These are phyloP conservation scores for Callaeas wilsoni DNA, from an alignment of 2,113 vertebrate species.

Conservation along the genomic window DNA sequence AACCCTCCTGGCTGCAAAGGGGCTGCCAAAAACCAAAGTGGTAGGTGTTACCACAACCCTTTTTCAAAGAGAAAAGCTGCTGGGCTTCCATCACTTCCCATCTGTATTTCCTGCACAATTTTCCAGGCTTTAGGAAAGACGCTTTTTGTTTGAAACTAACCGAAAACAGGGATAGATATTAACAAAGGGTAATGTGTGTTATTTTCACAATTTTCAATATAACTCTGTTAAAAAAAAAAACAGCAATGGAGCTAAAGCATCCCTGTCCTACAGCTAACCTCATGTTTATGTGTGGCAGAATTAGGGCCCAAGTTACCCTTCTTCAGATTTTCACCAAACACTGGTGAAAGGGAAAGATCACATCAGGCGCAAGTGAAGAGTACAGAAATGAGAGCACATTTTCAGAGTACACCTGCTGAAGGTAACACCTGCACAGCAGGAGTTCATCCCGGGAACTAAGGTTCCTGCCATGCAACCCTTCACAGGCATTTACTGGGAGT, in stretches of 20 bases:
- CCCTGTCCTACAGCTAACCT: background rate
- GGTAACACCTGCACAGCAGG: background rate
- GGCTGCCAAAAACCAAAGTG: background rate
- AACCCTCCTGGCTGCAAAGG: background rate
- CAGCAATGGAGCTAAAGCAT: background rate
- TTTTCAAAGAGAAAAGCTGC: background rate
- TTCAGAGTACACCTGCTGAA: background rate
- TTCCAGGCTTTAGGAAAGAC: background rate
- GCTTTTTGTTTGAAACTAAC: background rate
- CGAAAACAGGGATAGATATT: background rate
- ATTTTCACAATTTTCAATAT: background rate
- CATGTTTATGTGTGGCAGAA: background rate
- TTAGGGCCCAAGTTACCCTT: background rate
- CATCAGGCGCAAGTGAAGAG: background rate
- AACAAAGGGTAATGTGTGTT: background rate
- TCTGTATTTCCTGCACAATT: background rate
- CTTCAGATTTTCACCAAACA: background rate
- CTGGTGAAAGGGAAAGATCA: background rate
- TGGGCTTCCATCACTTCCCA: background rate
- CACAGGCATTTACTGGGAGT: background rate
- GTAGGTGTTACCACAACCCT: background rate
- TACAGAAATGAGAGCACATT: background rate
- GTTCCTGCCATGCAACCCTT: background rate
- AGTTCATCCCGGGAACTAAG: fast-evolving
- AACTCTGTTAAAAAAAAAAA: background rate